phyloP scores from a whole-genome alignment of 2,888 invertebrate species.

The Drosophila subsilvestris region DNA sequence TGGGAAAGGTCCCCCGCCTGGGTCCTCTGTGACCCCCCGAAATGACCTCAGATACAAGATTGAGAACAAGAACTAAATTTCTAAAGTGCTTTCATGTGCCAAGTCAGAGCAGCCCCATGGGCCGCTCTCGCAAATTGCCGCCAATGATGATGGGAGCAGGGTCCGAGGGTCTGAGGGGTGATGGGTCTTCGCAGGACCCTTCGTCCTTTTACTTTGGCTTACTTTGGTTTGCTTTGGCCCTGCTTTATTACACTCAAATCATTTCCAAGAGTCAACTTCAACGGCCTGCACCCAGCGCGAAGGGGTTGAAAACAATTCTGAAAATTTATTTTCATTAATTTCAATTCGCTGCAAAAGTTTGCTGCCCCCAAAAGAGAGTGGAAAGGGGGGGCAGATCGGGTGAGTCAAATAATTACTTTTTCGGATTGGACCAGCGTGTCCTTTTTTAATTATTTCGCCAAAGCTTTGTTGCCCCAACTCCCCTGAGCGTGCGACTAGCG shows the following conservation, averaged over 20 bases:
- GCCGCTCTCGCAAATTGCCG: neutral
- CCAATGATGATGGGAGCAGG: constrained; percentile 22
- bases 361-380: constrained; percentile 26
- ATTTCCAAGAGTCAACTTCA: constrained; percentile 71
- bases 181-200: constrained; percentile 19
- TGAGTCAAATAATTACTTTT: constrained; percentile 73
- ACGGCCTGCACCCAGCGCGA: constrained; percentile 24
- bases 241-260: constrained; percentile 78
- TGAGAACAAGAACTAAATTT: constrained; percentile 76
- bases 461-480: constrained; percentile 63
- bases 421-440: constrained; percentile 68
- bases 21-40: constrained; percentile 24
- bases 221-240: constrained; percentile 43
- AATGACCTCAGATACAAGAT: constrained; percentile 76
- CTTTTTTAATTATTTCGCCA: constrained; percentile 74
- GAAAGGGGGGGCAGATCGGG: neutral
- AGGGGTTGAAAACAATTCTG: constrained; percentile 76
- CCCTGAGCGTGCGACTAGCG: constrained; percentile 30
- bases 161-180: neutral
- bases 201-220: constrained; percentile 23
- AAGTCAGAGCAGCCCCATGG: constrained; percentile 31
- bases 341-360: constrained; percentile 77
- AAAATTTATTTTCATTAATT: constrained; percentile 80
- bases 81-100: constrained; percentile 76
- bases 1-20: constrained; percentile 17